phyloP scores from a whole-genome alignment of 2,797 vertebrate genomes.

The Sebastes alutus region DNA sequence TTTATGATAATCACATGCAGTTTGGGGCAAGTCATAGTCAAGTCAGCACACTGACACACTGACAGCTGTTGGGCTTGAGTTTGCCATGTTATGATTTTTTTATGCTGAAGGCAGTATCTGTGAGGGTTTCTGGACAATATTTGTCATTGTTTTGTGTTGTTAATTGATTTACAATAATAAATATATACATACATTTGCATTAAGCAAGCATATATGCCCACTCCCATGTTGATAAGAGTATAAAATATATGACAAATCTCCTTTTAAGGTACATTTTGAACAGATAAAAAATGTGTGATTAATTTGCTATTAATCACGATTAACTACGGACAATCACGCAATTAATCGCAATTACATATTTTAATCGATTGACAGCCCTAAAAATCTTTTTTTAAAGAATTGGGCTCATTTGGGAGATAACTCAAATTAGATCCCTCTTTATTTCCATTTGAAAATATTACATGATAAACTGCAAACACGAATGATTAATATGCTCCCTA shows the following conservation, averaged over 20 bases:
- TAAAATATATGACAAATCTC: neutral
- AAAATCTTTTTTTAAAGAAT: neutral
- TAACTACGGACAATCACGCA: neutral
- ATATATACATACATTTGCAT: no score
- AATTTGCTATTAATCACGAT: neutral
- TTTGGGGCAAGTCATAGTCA: no score
- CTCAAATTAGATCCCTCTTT: neutral
- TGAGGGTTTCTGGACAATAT: no score
- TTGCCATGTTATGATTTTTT: no score
- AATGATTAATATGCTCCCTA: constrained; percentile 40
- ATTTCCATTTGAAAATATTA: constrained; percentile 5
- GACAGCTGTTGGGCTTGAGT: no score
- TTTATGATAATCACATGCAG: no score
- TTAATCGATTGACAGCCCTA: neutral
- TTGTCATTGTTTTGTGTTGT: no score
- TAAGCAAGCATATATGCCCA: no score
- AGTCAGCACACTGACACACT: no score
- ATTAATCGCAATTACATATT: neutral
- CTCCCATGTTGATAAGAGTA: no score
- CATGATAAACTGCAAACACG: constrained; percentile 27
- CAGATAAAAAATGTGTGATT: neutral
- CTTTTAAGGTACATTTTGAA: neutral
- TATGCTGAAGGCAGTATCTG: no score
- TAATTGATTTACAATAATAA: fast-evolving
- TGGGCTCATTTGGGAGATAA: neutral